Base-by-base conservation (phyloP, 2,888 invertebrate species). In the Agonopterix subpropinquella region DNA sequence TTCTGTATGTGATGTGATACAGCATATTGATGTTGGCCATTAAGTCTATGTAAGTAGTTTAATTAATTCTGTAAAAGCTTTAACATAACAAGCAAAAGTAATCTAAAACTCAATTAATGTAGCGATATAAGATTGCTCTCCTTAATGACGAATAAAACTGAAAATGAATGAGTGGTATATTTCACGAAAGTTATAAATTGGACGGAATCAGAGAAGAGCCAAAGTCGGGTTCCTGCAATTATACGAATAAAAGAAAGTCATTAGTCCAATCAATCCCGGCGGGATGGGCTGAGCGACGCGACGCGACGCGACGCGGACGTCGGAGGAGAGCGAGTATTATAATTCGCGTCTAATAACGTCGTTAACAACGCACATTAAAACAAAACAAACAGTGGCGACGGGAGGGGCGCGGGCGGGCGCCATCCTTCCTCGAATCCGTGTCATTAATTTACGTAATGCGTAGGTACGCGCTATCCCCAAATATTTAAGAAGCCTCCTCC, bases 361-460 rank as follows among this genome's bases (percentile, higher is more conserved):
- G 86, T 87, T 87, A 86, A 87, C 86, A 86, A 78, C 81, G 83
- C 67, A 79, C 86, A 85, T 86, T 87, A 88, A 87, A 87, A 88
- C 83, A 86, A 87, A 87, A 85, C 87, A 88, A 86, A 86, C 85
- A 84, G 77, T 70, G 76, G 70, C 64, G 71, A 68, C 61, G 62
- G 55, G 62, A 62, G 70, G 52, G 73, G 67, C 76, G 78, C 76
- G 59, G 77, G 80, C 67, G 80, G 79, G 71, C 81, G 84, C 86
- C 87, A 86, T 86, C 88, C 88, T 87, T 87, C 88, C 87, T 85
- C 82, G 88, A 88, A 88, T 87, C 88, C 88, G 88, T 87, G 88
- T 88, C 88, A 88, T 88, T 88, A 87, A 88, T 88, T 88, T 88
- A 87, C 88, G 88, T 88, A 88, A 88, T 88, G 88, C 88, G 88